Evolutionary conservation across 2,113 vertebrate genomes (phyloP).

Genomic region (Fregata magnificens): DNA sequence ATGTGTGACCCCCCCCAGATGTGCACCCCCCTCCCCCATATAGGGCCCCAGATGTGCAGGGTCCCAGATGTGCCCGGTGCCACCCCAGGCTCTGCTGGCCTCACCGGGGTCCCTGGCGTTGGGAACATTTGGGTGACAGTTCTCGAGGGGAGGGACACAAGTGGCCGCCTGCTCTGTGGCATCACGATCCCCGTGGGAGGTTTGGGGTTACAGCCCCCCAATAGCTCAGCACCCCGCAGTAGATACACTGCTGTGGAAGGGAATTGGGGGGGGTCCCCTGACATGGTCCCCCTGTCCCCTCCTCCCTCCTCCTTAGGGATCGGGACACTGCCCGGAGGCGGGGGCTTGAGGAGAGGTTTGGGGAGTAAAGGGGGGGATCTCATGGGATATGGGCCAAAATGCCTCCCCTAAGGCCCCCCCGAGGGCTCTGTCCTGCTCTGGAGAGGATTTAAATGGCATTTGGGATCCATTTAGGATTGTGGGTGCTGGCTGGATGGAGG

Average conservation of each 20-base stretch:
- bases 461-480: not conserved
- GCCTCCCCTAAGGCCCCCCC: accelerated
- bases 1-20: not conserved
- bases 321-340: too few relatives aligned
- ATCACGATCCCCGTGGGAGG: not conserved
- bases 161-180: not conserved
- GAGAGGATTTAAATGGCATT: not conserved
- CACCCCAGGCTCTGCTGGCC: not conserved
- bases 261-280: not conserved
- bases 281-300: not conserved
- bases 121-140: not conserved
- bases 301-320: not conserved
- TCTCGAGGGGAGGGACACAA: not conserved
- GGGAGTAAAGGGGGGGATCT: not conserved
- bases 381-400: not conserved
- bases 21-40: not conserved
- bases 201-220: not conserved
- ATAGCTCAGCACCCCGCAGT: accelerated
- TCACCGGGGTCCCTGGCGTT: not conserved
- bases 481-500: not conserved
- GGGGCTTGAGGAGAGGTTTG: not conserved
- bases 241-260: not conserved
- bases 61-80: not conserved
- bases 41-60: not conserved
- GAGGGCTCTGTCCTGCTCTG: not conserved